A percentile compares a stretch with the other conserved stretches of the same genome.
Evolutionary conservation across 2,888 invertebrate genomes (phyloP).

Genomic region (Caenorhabditis sp.): DNA sequence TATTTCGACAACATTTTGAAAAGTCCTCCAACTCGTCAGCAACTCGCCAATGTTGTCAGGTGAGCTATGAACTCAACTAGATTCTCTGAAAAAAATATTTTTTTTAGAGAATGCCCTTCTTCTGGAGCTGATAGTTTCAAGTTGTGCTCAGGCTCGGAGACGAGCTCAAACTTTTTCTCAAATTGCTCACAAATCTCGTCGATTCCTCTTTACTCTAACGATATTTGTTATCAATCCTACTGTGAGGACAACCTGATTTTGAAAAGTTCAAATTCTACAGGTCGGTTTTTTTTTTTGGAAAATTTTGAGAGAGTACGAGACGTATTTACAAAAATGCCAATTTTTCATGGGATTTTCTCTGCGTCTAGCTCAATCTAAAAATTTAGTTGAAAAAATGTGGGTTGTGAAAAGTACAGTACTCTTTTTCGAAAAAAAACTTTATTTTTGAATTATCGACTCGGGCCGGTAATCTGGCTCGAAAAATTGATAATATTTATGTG

Average conservation of each 20-base stretch:
- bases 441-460: too few species aligned
- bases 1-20: slow-evolving; percentile 43
- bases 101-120: slow-evolving; percentile 25
- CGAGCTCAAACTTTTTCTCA: slow-evolving; percentile 5
- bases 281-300: neutral
- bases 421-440: too few species aligned
- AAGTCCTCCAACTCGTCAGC: slow-evolving; percentile 17
- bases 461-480: too few species aligned
- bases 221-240: slow-evolving; percentile 38
- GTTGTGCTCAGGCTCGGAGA: neutral
- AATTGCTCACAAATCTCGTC: slow-evolving; percentile 15
- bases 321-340: too few species aligned
- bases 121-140: slow-evolving; percentile 10
- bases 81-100: too few species aligned
- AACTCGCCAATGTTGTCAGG: slow-evolving; percentile 10
- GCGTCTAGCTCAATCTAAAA: too few species aligned
- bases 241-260: slow-evolving; percentile 39
- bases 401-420: too few species aligned
- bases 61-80: too few species aligned
- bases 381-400: too few species aligned
- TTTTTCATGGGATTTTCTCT: too few species aligned
- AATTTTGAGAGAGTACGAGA: neutral
- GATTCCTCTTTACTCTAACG: slow-evolving; percentile 27
- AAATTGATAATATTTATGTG: too few species aligned
- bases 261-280: slow-evolving; percentile 2